These are phyloP conservation scores for Dasyornis broadbenti DNA, from an alignment of 2,113 vertebrate species.

Conservation along the genomic window DNA sequence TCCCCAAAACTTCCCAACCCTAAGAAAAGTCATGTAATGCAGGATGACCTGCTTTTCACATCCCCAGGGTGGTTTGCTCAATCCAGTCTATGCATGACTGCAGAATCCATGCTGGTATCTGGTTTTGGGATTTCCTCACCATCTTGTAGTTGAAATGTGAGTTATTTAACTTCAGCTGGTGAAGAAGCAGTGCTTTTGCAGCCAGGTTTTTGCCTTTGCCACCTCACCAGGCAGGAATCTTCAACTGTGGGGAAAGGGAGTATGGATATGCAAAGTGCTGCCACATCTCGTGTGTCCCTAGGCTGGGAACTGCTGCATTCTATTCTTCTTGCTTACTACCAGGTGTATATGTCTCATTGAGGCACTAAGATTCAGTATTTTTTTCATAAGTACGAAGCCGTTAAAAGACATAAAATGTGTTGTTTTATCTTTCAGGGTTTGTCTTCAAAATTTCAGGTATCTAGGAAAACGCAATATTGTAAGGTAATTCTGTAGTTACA, in stretches of 20 bases:
- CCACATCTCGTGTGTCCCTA: neutral
- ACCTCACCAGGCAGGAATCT: neutral
- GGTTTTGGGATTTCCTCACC: neutral
- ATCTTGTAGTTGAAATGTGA: neutral
- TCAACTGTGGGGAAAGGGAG: neutral
- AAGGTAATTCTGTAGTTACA: slow-evolving; percentile 75
- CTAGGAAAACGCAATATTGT: slow-evolving; percentile 95
- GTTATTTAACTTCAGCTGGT: neutral
- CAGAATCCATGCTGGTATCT: neutral
- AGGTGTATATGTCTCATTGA: neutral
- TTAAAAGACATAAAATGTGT: neutral
- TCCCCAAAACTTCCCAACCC: neutral
- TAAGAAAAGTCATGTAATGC: neutral
- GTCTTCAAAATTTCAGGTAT: slow-evolving; percentile 97
- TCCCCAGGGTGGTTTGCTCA: neutral
- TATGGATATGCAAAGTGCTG: neutral
- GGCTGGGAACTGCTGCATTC: neutral
- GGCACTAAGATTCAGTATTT: neutral
- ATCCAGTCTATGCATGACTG: neutral
- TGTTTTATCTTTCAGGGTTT: slow-evolving; percentile 79
- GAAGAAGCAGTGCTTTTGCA: neutral
- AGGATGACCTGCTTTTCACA: neutral
- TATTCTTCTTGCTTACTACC: neutral
- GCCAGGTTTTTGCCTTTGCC: neutral
- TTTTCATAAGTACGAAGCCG: neutral